These are phyloP conservation scores for Astatotilapia flaviijosephi DNA, from an alignment of 2,113 vertebrate genomes.

Conservation along the genomic window DNA sequence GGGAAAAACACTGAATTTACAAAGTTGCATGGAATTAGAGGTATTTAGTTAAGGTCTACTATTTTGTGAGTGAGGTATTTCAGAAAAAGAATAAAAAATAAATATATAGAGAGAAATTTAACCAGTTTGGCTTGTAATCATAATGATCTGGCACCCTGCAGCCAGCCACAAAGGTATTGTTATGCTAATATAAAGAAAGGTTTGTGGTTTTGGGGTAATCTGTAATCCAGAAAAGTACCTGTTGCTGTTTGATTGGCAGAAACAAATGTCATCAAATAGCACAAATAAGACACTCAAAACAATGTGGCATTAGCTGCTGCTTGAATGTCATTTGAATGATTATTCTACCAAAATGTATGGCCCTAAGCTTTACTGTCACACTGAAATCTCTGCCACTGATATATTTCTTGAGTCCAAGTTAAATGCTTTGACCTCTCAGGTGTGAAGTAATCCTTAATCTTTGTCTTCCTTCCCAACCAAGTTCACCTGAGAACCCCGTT, in stretches of 20 bases:
- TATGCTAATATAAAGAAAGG: neutral
- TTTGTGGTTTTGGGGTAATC: neutral
- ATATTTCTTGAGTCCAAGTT: neutral
- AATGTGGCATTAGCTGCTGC: neutral
- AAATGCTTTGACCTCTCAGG: constrained; percentile 19
- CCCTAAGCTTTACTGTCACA: neutral
- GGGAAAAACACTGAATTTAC: neutral
- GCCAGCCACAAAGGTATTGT: neutral
- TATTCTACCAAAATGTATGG: neutral
- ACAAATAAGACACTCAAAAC: neutral
- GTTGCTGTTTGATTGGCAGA: neutral
- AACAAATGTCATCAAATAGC: neutral
- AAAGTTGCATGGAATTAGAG: neutral
- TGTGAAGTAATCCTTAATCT: constrained; percentile 34
- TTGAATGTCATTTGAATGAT: neutral
- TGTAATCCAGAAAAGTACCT: neutral
- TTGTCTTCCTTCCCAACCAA: neutral
- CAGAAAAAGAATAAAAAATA: neutral
- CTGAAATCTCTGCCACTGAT: neutral
- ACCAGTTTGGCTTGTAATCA: neutral
- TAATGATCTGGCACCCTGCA: neutral
- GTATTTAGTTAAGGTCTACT: neutral
- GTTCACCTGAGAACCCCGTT: constrained; percentile 44
- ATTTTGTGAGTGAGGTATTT: neutral
- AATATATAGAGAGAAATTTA: neutral